A percentile compares a stretch with the other conserved stretches of the same genome.
Evolutionary conservation across 2,113 vertebrate species (phyloP).

Genomic region (Fregata magnificens): DNA sequence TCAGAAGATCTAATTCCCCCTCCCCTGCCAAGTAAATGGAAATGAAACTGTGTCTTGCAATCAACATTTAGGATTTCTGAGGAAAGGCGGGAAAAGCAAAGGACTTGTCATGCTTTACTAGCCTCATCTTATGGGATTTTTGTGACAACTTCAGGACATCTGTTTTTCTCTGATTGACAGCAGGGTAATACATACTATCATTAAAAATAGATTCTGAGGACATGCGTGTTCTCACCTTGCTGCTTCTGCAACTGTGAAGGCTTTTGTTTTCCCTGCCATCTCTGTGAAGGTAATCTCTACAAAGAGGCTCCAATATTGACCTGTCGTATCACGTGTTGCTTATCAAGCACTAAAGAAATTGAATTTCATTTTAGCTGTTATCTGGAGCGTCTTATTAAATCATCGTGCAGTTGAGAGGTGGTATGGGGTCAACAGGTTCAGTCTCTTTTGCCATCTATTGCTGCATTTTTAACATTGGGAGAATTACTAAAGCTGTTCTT

Average conservation of each 20-base stretch:
- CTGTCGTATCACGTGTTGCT: slow-evolving; percentile 33
- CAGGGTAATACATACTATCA: slow-evolving; percentile 80
- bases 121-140: slow-evolving; percentile 30
- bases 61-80: slow-evolving; percentile 39
- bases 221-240: slow-evolving; percentile 70
- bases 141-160: slow-evolving; percentile 38
- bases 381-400: slow-evolving; percentile 69
- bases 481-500: slow-evolving; percentile 40
- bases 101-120: slow-evolving; percentile 41
- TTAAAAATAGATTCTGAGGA: slow-evolving; percentile 67
- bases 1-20: not conserved
- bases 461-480: slow-evolving; percentile 52
- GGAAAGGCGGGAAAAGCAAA: slow-evolving; percentile 30
- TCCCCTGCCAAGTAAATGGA: slow-evolving; percentile 31
- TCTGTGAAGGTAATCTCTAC: slow-evolving; percentile 55
- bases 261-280: slow-evolving; percentile 67
- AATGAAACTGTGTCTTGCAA: slow-evolving; percentile 41
- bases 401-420: slow-evolving; percentile 47
- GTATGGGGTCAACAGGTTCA: slow-evolving; percentile 48
- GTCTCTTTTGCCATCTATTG: slow-evolving; percentile 6
- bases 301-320: slow-evolving; percentile 55
- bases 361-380: slow-evolving; percentile 62
- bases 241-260: slow-evolving; percentile 44
- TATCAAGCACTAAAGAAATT: slow-evolving; percentile 63
- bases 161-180: slow-evolving; percentile 76